phyloP scores from a whole-genome alignment of 2,888 invertebrate species.

The Zhengitettix transpicula region DNA sequence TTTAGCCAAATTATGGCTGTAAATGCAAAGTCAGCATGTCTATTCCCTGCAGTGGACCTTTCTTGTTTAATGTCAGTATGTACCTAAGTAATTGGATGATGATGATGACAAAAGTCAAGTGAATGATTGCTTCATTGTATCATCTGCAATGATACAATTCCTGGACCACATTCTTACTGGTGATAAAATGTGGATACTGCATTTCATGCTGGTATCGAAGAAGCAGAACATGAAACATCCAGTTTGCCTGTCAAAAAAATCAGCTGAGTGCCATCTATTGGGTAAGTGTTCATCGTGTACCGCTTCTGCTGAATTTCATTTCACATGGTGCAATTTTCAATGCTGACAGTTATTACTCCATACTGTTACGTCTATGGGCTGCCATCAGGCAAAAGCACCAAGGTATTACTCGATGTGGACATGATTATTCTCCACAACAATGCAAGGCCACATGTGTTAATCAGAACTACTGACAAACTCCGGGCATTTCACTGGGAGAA shows the following conservation, averaged over 20 bases:
- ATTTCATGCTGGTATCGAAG: not conserved
- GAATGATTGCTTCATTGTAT: not conserved
- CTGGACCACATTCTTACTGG: not conserved
- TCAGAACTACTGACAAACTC: not conserved
- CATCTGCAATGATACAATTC: not conserved
- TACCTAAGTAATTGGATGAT: not conserved
- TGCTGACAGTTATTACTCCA: not conserved
- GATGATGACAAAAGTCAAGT: not conserved
- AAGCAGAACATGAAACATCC: not conserved
- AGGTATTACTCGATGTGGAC: conserved; percentile 1
- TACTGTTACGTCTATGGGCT: not conserved
- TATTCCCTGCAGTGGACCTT: not conserved
- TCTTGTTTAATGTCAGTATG: not conserved
- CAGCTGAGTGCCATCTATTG: not conserved
- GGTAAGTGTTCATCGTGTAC: not conserved
- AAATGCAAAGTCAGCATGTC: not conserved
- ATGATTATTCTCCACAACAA: not conserved
- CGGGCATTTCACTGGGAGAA: not conserved
- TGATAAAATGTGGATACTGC: not conserved
- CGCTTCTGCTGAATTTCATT: not conserved
- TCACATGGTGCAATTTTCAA: not conserved
- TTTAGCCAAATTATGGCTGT: not conserved
- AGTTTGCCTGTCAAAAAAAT: not conserved
- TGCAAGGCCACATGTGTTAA: conserved; percentile 1
- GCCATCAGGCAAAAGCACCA: not conserved